Base-by-base conservation (phyloP, 2,888 invertebrate species). In the Magallana nippona region DNA sequence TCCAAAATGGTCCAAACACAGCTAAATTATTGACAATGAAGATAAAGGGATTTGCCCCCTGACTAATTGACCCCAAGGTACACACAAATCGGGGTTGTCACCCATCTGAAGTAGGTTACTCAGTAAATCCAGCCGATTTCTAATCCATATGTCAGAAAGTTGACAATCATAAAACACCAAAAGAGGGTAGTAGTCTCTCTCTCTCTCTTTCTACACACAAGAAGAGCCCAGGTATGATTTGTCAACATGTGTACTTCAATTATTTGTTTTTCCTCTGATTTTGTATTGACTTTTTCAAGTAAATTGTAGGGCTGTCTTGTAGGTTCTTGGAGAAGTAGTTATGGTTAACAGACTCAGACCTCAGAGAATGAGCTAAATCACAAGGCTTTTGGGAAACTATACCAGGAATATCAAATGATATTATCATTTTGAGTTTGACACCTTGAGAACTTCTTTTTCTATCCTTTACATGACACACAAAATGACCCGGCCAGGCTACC, bases 1-100 rank as follows among this genome's bases (percentile, higher is more conserved):
- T 71, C 27, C 71, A 27, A 71, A 71, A 71, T 71, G 71, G 71
- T 15, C 71, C 71, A 71, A 71, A 71, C 71, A 71, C 71, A 71
- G 71, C 32, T 17, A 71, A 71, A 71, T 71, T 71, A 71, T 71
- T 71, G 71, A 71, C 71, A 71, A 71, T 71, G 60, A 71, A 71
- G 71, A 71, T 71, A 27, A 71, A 71, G 22, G 5, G 71, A 71
- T 71, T 71, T 71, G 19, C 71, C 13, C 8, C 71, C 71, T 71
- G 32, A 71, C 71, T 71, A 71, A 71, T 27, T 71, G 71, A 71
- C 71, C 71, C 71, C 32, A 10, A 32, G 71, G 71, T 71, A 71
- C 71, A 22, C 71, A 71, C 71, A 71, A 71, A 71, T 71, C 32
- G 32, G 71, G 71, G 27, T 63, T 63, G 63, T 63, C 63, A 63